Conservation (phyloP, 2,888 invertebrate genomes). For the Melieria omissa region DNA sequence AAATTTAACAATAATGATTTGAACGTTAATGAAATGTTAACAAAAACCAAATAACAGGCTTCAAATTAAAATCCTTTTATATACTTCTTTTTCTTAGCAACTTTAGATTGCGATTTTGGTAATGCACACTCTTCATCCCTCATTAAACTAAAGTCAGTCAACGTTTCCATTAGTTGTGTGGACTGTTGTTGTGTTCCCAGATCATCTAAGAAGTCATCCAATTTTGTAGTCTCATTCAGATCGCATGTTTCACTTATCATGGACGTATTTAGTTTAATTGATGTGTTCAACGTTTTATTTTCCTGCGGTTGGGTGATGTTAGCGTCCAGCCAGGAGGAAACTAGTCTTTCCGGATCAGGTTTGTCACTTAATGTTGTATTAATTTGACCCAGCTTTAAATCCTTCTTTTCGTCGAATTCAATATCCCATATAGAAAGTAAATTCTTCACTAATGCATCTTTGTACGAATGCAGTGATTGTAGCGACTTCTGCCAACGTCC, state of each 20-base stretch:
- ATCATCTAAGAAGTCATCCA: slow-evolving; percentile 14
- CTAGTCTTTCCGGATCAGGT: slow-evolving; percentile 36
- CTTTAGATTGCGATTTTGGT: slow-evolving; percentile 33
- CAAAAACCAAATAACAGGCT: too few species aligned
- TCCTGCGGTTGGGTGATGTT: slow-evolving; percentile 14
- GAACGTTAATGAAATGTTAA: background rate
- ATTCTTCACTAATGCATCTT: slow-evolving; percentile 52
- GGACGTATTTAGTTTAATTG: background rate
- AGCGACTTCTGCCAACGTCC: slow-evolving; percentile 55
- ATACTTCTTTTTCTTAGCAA: slow-evolving; percentile 47
- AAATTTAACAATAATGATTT: background rate
- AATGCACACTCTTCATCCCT: slow-evolving; percentile 17
- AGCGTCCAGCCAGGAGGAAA: slow-evolving; percentile 40
- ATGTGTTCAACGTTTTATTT: background rate
- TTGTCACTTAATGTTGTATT: slow-evolving; percentile 12
- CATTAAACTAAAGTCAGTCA: background rate
- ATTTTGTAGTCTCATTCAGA: background rate
- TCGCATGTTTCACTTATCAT: background rate
- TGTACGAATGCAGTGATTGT: slow-evolving; percentile 46
- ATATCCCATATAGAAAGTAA: slow-evolving; percentile 55
- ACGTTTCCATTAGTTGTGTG: slow-evolving; percentile 37
- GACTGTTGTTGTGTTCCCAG: slow-evolving; percentile 31
- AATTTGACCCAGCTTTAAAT: slow-evolving; percentile 1
- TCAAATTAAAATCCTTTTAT: slow-evolving; percentile 49
- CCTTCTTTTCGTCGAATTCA: slow-evolving; percentile 41